Percentiles rank a stretch among this genome's conserved stretches.
These are phyloP conservation scores for Ophion slaviceki DNA, from an alignment of 2,888 invertebrate genomes.

Conservation along the genomic window DNA sequence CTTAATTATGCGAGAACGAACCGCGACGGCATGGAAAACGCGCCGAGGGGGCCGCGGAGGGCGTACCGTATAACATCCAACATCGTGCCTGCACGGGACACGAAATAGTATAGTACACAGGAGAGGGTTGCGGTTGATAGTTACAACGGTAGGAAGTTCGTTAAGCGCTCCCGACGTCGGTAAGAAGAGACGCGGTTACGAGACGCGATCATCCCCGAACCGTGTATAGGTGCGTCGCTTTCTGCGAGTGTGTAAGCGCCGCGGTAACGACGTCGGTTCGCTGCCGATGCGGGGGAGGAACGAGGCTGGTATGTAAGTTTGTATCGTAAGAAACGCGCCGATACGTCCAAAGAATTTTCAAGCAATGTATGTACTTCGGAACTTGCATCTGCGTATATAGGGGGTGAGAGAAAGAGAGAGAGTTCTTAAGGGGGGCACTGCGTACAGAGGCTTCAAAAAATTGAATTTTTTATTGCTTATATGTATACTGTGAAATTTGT, in stretches of 20 bases:
- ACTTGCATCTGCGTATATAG: too few relatives aligned
- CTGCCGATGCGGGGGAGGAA: neutral
- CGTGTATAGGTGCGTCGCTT: neutral
- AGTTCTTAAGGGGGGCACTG: too few relatives aligned
- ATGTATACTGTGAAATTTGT: too few relatives aligned
- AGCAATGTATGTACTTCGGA: neutral
- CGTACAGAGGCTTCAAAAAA: too few relatives aligned
- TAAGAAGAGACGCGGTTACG: slow-evolving; percentile 38
- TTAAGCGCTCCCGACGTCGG: slow-evolving; percentile 50
- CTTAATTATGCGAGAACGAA: slow-evolving; percentile 66
- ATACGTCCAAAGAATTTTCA: neutral
- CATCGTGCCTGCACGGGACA: slow-evolving; percentile 60
- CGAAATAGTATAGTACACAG: slow-evolving; percentile 57
- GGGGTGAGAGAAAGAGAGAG: too few relatives aligned
- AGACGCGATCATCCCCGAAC: slow-evolving; percentile 12
- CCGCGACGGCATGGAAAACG: slow-evolving; percentile 12
- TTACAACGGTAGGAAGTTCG: slow-evolving; percentile 56
- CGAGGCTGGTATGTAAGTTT: neutral
- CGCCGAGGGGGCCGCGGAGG: neutral
- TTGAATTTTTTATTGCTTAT: too few relatives aligned
- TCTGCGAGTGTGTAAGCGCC: too few relatives aligned
- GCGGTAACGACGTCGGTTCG: neutral
- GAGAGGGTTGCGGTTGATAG: slow-evolving; percentile 60
- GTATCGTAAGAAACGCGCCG: neutral
- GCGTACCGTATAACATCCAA: slow-evolving; percentile 41